These are phyloP conservation scores for Himalopsyche anomala DNA, from an alignment of 2,888 invertebrate species.

Conservation along the genomic window DNA sequence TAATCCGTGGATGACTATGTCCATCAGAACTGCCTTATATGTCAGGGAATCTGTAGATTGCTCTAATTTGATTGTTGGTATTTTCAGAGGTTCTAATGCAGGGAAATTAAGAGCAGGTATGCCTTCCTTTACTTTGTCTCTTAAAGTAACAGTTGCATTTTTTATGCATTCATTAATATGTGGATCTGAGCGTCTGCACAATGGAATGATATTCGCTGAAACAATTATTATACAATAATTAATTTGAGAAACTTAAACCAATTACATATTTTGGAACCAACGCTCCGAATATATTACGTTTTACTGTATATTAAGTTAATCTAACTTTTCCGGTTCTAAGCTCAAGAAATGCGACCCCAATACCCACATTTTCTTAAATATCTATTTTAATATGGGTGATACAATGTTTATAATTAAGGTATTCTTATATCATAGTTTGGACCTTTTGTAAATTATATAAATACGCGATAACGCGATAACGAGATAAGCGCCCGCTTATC, in stretches of 20 bases:
- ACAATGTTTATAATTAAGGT: too few species aligned
- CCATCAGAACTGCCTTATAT: slow-evolving; percentile 76
- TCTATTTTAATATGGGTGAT: too few species aligned
- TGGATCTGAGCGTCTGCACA: slow-evolving; percentile 78
- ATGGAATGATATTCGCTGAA: slow-evolving; percentile 71
- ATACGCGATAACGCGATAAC: too few species aligned
- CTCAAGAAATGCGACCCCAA: too few species aligned
- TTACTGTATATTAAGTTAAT: too few species aligned
- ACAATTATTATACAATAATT: slow-evolving; percentile 44
- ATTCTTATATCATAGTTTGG: too few species aligned
- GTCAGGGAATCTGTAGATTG: slow-evolving; percentile 77
- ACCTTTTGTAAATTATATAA: too few species aligned
- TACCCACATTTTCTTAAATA: too few species aligned
- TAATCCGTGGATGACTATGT: slow-evolving; percentile 73
- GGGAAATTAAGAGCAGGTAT: slow-evolving; percentile 79
- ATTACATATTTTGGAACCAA: neutral
- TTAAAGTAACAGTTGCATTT: slow-evolving; percentile 76
- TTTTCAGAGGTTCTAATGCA: slow-evolving; percentile 77
- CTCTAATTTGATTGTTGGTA: slow-evolving; percentile 78
- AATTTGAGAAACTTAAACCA: neutral
- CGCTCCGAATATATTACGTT: too few species aligned
- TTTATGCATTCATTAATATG: slow-evolving; percentile 77
- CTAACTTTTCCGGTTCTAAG: too few species aligned
- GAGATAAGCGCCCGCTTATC: too few species aligned
- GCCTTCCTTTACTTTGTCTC: slow-evolving; percentile 75